Evolutionary conservation across 2,888 invertebrate genomes (phyloP), one percentile per base, ranked within the genome.

Genomic region (Andrena fulva): DNA sequence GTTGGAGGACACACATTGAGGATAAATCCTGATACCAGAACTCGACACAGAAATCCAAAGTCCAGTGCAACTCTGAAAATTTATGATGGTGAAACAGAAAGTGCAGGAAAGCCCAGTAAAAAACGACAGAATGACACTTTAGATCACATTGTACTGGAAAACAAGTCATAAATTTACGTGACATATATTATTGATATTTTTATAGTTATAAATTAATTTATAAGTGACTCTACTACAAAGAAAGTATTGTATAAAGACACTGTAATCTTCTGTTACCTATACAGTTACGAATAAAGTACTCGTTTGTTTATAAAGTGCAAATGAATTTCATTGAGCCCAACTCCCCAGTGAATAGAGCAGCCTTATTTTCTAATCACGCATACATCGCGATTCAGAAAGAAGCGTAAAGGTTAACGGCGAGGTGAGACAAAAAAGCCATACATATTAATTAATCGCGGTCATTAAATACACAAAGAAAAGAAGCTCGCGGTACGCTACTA

Each of bases 1-100:
- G 33, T 92, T 1, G 52, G 75, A 24, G 92, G 87, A 10, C 84
- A 88, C 35, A 74, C 77, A 72, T 59, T 89, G 27, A 74, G 72
- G n/a, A 20, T 89, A 16, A 83, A 80, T 29, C 16, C 82, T 10
- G 90, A 92, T n/a, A 91, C 80, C 2, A 87, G 89, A 72, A 80
- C 63, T 33, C 86, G 82, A 64, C 82, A 68, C 33, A 89, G 82
- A 29, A 64, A 52, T n/a, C 72, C 33, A 27, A 75, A 71, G 16
- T 64, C 74, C 6, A 4, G 50, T 35, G 8, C 0, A 35, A n/a
- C 52, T 24, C 10, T 77, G 29, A 87, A 87, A 50, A 75, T 82
- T 60, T 73, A 80, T 70, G 67, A 78, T 5, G 76, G 60, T 16
- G 60, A n/a, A n/a, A 10, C n/a, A 20, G 68, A 72, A 31, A 35